Base-by-base conservation (phyloP, 2,797 vertebrate species). In the Euthynnus affinis region DNA sequence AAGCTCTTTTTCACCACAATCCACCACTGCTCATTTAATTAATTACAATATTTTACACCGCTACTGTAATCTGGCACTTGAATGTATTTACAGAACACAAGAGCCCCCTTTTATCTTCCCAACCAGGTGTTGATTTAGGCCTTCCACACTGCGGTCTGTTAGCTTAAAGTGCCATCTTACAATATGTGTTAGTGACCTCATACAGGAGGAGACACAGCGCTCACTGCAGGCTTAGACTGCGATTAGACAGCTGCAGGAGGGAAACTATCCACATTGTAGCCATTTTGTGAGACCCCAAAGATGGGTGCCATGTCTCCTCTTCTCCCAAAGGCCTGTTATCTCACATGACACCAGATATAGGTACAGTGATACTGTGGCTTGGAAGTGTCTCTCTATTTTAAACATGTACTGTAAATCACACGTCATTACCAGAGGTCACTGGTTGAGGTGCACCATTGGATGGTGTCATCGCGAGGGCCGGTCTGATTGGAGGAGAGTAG, bases 371-470 rank as follows among this genome's bases (percentile, higher is more conserved):
- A 37, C 49, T 48, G 49, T 23, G 77, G 66, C 81, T 82, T 23
- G 42, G 80, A 86, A 80, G 63, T 83, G 85, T 83, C 85, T 76
- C 86, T 88, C 87, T 77, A 87, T 92, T 90, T 91, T 73, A 88
- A 90, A 90, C 80, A 66, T 87, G 82, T 87, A 90, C 88, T 87
- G 88, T 91, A 94, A 94, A 94, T 94, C 93, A 94, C 91, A 88
- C 25, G 90, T 92, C 91, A 91, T 94, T 93, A 94, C 89, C 86
- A 89, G 90, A 90, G 93, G 92, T 94, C 92, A 94, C 66, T 62
- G 70, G 75, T 78, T 67, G 84, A 80, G 80, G 78, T 42, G 69
- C 78, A 48, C 85, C 84, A 94, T 90, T 94, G 94, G 92, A 87
- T 42, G 87, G 83, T 83, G 88, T 80, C 74, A 58, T 89, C 53